Conservation (phyloP, 2,797 vertebrate genomes). For the Neosilurus mollespiculum region DNA sequence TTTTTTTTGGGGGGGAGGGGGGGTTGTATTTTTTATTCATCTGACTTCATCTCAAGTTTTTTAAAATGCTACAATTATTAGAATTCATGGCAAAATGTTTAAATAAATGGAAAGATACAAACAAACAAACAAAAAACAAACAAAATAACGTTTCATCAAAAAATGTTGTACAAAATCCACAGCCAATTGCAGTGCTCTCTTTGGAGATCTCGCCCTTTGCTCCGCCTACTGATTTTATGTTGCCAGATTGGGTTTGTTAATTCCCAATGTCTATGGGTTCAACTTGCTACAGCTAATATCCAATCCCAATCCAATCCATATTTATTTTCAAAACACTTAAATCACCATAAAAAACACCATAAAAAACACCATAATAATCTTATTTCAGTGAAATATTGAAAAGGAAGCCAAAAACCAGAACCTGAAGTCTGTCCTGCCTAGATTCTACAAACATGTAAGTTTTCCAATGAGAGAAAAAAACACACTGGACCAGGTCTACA, state of each 20-base stretch:
- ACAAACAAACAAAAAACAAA: neutral
- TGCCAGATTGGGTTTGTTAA: neutral
- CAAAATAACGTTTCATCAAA: neutral
- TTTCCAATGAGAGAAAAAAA: no score
- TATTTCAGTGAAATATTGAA: no score
- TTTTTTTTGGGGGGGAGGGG: neutral
- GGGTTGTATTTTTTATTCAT: neutral
- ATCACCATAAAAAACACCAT: no score
- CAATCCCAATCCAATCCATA: no score
- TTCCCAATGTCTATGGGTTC: no score
- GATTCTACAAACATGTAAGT: no score
- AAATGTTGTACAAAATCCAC: neutral
- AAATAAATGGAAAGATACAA: neutral
- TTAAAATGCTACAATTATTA: neutral
- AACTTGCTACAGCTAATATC: neutral
- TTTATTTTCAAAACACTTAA: no score
- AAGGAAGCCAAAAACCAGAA: no score
- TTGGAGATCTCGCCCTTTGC: neutral
- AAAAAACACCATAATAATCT: no score
- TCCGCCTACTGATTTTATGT: neutral
- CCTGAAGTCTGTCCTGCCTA: no score
- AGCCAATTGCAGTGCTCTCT: conserved; percentile 2
- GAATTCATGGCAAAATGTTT: neutral
- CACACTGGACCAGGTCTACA: no score
- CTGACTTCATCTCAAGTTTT: neutral